Evolutionary conservation across 2,888 invertebrate species (phyloP), one percentile per base, ranked within the genome.

Genomic region (Synergus japonicus): DNA sequence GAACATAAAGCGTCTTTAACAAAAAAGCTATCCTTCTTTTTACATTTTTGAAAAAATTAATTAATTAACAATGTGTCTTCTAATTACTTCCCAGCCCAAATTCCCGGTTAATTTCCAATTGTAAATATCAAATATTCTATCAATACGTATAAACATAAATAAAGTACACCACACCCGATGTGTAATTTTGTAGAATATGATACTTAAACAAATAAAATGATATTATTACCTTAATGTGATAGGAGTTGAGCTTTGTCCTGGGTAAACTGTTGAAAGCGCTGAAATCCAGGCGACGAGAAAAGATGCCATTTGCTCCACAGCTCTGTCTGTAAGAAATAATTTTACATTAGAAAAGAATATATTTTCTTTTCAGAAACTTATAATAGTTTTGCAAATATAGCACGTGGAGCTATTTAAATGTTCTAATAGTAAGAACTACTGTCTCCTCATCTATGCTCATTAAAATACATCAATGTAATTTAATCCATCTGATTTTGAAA

Each of bases 221-320:
- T 29, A 1, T 67, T 92, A 95, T 95, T 94, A 98, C 98, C 97
- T 99, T 99, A 92, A 99, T 98, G 95, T 99, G 98, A 94, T 98
- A 99, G 91, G 98, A 98, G 95, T 99, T 99, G 92, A 98, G 96
- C 94, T 98, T 98, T 92, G 97, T 96, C 93, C 96, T 96, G 87
- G 99, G 99, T 91, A 99, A 95, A 87, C 96, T 95, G 93, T 98
- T 97, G 95, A 98, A 98, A 78, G 97, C 97, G 90, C 98, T 97
- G 94, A 98, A 98, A 93, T 98, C 98, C 92, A 96, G 94, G 87
- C 99, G 96, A 89, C 98, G 95, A 65, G 97, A 96, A 93, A 99
- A 99, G 88, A 99, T 98, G 81, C 97, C 97, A 92, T 97, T 97
- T 85, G 97, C 97, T 85, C 97, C 97, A 89, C 97, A 97, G 86